Percentiles rank a stretch among this genome's conserved stretches.
phyloP scores from a whole-genome alignment of 2,797 vertebrate genomes.

The Brachyrhaphis roseni region DNA sequence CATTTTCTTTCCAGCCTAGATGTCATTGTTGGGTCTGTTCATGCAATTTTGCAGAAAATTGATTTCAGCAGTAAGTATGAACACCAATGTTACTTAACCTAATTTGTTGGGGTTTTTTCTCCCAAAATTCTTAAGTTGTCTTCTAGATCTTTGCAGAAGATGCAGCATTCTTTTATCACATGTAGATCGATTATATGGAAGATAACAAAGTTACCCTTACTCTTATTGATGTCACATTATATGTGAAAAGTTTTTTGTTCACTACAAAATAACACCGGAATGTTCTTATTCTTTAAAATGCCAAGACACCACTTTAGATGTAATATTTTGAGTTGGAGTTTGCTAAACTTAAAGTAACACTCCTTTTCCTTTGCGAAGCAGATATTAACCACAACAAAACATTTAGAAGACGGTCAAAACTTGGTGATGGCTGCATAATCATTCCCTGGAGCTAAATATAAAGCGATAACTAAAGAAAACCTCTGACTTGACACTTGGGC shows the following conservation, averaged over 20 bases:
- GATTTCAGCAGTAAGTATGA: not conserved
- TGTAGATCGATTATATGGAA: not conserved
- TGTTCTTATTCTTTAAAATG: not conserved
- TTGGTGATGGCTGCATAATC: not conserved
- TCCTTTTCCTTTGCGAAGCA: not conserved
- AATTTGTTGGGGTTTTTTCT: not conserved
- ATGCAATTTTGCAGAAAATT: not conserved
- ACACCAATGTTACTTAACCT: not conserved
- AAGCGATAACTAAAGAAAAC: not conserved
- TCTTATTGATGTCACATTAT: not conserved
- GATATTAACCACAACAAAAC: not conserved
- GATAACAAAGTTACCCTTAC: not conserved
- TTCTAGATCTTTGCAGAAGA: not conserved
- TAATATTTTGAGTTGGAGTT: not conserved
- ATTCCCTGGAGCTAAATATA: not conserved
- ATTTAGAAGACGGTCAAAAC: not conserved
- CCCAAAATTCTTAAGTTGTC: not conserved
- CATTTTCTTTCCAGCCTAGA: not conserved
- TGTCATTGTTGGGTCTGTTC: not conserved
- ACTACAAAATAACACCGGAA: not conserved
- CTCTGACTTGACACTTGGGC: not conserved
- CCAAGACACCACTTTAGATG: not conserved
- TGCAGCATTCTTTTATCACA: not conserved
- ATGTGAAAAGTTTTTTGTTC: not conserved
- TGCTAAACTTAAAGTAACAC: not conserved